Base-by-base conservation (phyloP, 1,140 invertebrate species). In the Pogonus chalceus region DNA sequence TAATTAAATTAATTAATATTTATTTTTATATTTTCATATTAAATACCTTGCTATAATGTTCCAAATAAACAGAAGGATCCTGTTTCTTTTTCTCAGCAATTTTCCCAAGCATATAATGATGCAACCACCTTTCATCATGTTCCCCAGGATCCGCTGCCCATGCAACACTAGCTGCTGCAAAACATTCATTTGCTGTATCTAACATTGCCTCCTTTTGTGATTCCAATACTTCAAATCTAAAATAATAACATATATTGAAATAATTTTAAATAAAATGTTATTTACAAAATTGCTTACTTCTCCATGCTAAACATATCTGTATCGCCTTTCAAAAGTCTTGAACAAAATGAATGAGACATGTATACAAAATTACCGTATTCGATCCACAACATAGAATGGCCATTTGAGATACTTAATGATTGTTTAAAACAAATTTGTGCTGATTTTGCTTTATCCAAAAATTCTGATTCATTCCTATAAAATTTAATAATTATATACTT, bases 21-120 rank as follows among this genome's bases (percentile, higher is more conserved):
- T n/a, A 20, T 46, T 12, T 14, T 14, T 46, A 46, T 7, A 4
- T 4, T n/a, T 7, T n/a, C n/a, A 35, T 56, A 22, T 22, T 20
- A 59, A 51, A 63, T 66, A 81, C 84, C 69, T 81, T 79, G 63
- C 81, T 71, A 65, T 93, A 96, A 72, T 90, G 83, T 56, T 84
- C 75, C 16, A 95, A 70, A 70, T 85, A 92, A 23, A 83, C 69
- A n/a, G 76, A 73, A 0, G 87, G 82, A 56, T 84, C 75, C 57
- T 84, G 79, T 53, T 83, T 81, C 54, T 79, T 79, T 65, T 94
- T 95, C 66, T 94, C 90, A 0, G 83, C 77, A 46, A 94, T 85
- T 79, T 97, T 96, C 0, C 88, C 92, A 20, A 95, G 73, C 86
- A 96, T 93, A 63, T 95, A 96, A 65, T 91, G 87, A 63, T 88